A percentile compares a stretch with the other conserved stretches of the same genome.
Evolutionary conservation across 92 coral and sea anemone species (phyloP).

Genomic region (Epizoanthus scotinus): DNA sequence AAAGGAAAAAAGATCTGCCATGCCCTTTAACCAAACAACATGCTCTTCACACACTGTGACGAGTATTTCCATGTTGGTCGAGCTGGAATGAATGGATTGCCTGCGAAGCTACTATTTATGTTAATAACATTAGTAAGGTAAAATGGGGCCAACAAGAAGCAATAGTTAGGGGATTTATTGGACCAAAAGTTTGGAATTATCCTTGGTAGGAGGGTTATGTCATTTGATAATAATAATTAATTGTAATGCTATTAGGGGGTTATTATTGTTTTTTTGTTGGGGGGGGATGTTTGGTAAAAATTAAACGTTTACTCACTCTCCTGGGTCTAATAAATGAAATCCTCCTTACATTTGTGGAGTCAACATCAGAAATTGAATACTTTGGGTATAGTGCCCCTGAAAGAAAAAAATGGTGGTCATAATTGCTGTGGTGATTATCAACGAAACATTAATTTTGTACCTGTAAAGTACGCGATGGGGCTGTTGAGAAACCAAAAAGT

Average conservation of each 20-base stretch:
- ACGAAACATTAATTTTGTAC: conserved; percentile 38
- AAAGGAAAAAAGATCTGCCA: conserved; percentile 19
- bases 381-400: conserved; percentile 45
- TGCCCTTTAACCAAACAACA: conserved; percentile 57
- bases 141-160: conserved; percentile 32
- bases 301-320: too few relatives aligned
- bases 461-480: neutral
- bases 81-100: conserved; percentile 45
- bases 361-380: conserved; percentile 24
- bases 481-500: neutral
- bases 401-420: conserved; percentile 43
- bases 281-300: too few relatives aligned
- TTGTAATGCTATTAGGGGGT: too few relatives aligned
- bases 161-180: too few relatives aligned
- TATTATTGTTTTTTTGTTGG: too few relatives aligned
- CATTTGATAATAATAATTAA: too few relatives aligned
- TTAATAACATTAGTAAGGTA: conserved; percentile 8
- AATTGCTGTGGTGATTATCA: conserved; percentile 67
- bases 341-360: conserved; percentile 43
- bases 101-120: conserved; percentile 31
- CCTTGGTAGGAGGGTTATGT: too few relatives aligned
- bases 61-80: conserved; percentile 38
- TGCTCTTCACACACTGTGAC: conserved; percentile 65
- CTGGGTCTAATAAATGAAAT: too few relatives aligned
- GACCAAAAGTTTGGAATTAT: too few relatives aligned